A percentile compares a stretch with the other conserved stretches of the same genome.
Conservation (phyloP, 2,113 vertebrate genomes). For the Colistium nudipinnis region DNA sequence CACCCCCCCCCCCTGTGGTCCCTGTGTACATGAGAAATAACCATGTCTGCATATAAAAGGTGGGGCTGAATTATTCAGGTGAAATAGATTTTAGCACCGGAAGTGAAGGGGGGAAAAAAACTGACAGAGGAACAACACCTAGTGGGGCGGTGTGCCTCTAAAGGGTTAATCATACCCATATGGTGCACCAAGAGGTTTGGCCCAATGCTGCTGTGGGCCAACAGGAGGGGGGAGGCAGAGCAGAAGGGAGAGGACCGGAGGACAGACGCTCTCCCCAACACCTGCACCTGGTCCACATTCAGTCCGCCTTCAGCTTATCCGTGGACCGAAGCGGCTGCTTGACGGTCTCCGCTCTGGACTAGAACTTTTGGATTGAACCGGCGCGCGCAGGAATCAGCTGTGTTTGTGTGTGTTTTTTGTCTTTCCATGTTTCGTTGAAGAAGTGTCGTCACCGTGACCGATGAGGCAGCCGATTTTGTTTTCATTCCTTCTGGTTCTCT, state of each 20-base stretch:
- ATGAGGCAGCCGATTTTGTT: not conserved
- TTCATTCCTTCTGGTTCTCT: not conserved
- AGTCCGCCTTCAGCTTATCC: not conserved
- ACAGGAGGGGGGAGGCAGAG: conserved; percentile 70
- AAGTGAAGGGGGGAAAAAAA: not conserved
- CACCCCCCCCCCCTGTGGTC: conserved; percentile 30
- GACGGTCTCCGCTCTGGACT: conserved; percentile 10
- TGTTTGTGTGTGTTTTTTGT: not conserved
- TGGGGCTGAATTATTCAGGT: conserved; percentile 22
- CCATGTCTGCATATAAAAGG: conserved; percentile 6
- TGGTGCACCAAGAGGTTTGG: conserved; percentile 76
- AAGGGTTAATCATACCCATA: conserved; percentile 79
- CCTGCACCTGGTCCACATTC: conserved; percentile 74
- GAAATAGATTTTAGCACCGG: conserved; percentile 3
- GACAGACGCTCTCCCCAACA: conserved; percentile 65
- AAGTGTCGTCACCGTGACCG: conserved; percentile 30
- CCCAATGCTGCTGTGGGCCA: conserved; percentile 76
- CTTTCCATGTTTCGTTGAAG: conserved; percentile 18
- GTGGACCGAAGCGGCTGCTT: conserved; percentile 29
- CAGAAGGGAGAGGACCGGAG: conserved; percentile 76
- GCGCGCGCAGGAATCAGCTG: conserved; percentile 33
- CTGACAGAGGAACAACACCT: not conserved
- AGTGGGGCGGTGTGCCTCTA: conserved; percentile 48
- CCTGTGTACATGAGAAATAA: conserved; percentile 29
- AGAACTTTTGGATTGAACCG: conserved; percentile 45